Evolutionary conservation across 2,888 invertebrate genomes (phyloP).

Genomic region (Sipha maydis): DNA sequence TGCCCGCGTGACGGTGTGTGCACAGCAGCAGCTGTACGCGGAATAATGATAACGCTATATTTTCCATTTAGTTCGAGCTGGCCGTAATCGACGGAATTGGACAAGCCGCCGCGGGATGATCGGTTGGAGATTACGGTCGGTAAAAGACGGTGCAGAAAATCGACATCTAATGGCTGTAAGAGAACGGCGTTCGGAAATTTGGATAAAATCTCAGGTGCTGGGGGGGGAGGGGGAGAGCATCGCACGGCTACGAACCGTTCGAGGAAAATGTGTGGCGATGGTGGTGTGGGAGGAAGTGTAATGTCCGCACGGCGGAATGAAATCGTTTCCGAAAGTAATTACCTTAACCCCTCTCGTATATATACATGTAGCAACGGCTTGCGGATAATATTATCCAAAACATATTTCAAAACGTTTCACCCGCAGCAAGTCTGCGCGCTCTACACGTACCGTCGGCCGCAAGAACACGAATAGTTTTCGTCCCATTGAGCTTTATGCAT

Average conservation of each 20-base stretch:
- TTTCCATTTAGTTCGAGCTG: slow-evolving; percentile 18
- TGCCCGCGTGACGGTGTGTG: too few species aligned
- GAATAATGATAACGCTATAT: not conserved
- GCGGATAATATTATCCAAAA: slow-evolving; percentile 7
- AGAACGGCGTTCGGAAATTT: not conserved
- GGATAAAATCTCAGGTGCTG: slow-evolving; percentile 12
- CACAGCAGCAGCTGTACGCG: not conserved
- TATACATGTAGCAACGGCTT: not conserved
- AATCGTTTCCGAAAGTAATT: not conserved
- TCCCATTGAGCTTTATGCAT: not conserved
- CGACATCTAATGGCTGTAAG: slow-evolving; percentile 28
- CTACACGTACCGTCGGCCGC: not conserved
- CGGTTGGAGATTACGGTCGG: slow-evolving; percentile 4
- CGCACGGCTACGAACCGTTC: not conserved
- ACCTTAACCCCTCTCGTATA: not conserved
- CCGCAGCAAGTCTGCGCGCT: not conserved
- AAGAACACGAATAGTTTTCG: slow-evolving; percentile 26
- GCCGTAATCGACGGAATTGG: slow-evolving; percentile 14
- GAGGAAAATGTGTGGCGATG: not conserved
- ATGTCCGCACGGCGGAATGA: not conserved
- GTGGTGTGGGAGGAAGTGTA: too few species aligned
- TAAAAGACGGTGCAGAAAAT: not conserved
- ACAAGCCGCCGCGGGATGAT: not conserved
- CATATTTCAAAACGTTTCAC: not conserved
- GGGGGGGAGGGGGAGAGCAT: too few species aligned